Percentiles rank a stretch among this genome's conserved stretches.
phyloP scores from a whole-genome alignment of 2,797 vertebrate genomes.

The Spatula clypeata region DNA sequence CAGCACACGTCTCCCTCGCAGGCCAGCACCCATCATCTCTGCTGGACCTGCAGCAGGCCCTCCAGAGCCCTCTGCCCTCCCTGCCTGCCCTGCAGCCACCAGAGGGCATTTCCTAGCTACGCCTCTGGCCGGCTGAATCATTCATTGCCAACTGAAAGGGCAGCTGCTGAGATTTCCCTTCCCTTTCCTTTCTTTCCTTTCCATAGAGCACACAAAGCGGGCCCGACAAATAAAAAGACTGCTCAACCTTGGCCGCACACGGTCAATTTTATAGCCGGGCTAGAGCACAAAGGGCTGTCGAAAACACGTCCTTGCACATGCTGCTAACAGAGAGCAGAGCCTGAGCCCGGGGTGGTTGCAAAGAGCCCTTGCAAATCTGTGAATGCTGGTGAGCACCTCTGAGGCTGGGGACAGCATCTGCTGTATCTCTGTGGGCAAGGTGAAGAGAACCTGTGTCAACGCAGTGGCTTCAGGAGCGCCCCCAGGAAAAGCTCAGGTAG shows the following conservation, averaged over 20 bases:
- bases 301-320: accelerated
- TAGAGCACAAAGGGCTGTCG: background rate
- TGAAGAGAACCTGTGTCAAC: background rate
- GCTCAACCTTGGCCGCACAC: accelerated
- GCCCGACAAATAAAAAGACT: background rate
- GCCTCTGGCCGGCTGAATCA: background rate
- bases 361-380: background rate
- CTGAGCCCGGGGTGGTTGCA: accelerated
- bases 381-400: background rate
- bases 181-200: background rate
- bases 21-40: background rate
- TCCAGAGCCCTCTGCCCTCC: background rate
- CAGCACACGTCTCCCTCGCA: accelerated
- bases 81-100: background rate
- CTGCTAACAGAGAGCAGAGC: background rate
- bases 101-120: background rate
- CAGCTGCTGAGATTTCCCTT: background rate
- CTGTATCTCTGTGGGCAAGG: background rate
- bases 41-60: background rate
- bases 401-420: accelerated
- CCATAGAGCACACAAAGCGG: background rate
- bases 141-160: background rate
- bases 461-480: background rate
- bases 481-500: background rate
- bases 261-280: background rate